Conservation (phyloP, 2,797 vertebrate genomes). For the Lindbergichthys nudifrons region DNA sequence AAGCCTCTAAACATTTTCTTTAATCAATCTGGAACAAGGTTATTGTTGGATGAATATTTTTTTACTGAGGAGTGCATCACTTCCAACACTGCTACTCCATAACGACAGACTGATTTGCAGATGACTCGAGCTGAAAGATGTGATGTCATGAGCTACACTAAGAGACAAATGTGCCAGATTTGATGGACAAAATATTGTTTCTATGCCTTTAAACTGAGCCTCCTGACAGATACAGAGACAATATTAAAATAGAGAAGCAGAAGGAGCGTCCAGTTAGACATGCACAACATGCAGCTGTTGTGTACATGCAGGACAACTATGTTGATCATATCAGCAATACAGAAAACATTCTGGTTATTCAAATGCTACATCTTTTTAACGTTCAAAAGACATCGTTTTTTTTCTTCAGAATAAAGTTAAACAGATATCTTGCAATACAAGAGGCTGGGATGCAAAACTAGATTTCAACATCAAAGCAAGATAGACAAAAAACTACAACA, state of each 20-base stretch:
- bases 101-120: conserved; percentile 48
- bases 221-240: conserved; percentile 58
- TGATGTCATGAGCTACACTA: conserved; percentile 48
- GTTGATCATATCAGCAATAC: conserved; percentile 69
- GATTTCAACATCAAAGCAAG: conserved; percentile 50
- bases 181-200: conserved; percentile 55
- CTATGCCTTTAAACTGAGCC: conserved; percentile 40
- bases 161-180: conserved; percentile 57
- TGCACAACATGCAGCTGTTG: conserved; percentile 80
- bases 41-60: conserved; percentile 40
- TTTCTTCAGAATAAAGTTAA: conserved; percentile 53
- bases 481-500: conserved; percentile 37
- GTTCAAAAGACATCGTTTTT: conserved; percentile 40
- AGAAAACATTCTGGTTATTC: conserved; percentile 65
- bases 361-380: conserved; percentile 80
- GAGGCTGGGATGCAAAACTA: conserved; percentile 69
- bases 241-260: conserved; percentile 71
- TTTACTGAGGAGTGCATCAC: conserved; percentile 27
- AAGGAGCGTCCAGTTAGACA: conserved; percentile 62
- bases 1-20: conserved; percentile 48
- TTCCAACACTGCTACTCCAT: conserved; percentile 46
- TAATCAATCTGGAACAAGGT: conserved; percentile 20
- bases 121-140: conserved; percentile 33
- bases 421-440: conserved; percentile 64
- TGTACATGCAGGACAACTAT: conserved; percentile 78